These are phyloP conservation scores for Poeciliopsis infans DNA, from an alignment of 2,797 vertebrate genomes.

Conservation along the genomic window DNA sequence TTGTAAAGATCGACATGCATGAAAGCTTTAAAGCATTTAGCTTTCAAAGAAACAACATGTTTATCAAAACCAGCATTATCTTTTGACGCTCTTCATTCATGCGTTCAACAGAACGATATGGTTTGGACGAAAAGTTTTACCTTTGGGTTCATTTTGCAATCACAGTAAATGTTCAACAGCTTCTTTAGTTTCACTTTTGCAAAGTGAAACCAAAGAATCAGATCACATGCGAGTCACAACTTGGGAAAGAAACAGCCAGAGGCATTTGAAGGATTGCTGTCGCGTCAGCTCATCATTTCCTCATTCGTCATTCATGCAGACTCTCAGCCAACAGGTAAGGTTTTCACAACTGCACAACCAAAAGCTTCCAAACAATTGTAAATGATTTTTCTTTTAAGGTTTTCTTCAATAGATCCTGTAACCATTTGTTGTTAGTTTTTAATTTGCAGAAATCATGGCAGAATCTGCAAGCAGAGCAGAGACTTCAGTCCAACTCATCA, in stretches of 20 bases:
- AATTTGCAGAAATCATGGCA: constrained; percentile 1
- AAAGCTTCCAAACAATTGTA: neutral
- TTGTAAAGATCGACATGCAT: too few relatives aligned
- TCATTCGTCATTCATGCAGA: neutral
- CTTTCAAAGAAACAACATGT: too few relatives aligned
- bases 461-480: neutral
- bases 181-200: neutral
- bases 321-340: neutral
- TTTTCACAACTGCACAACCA: neutral
- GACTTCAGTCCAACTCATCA: neutral
- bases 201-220: neutral
- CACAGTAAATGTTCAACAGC: neutral
- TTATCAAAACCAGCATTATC: neutral
- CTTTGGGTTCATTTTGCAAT: neutral
- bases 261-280: neutral
- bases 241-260: neutral
- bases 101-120: neutral
- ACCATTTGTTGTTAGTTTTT: neutral
- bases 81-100: neutral
- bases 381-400: neutral
- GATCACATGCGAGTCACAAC: neutral
- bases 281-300: neutral
- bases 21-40: too few relatives aligned
- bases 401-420: neutral
- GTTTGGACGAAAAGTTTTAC: neutral